Base-by-base conservation (phyloP, 2,797 vertebrate species). In the Delichon dasypus region DNA sequence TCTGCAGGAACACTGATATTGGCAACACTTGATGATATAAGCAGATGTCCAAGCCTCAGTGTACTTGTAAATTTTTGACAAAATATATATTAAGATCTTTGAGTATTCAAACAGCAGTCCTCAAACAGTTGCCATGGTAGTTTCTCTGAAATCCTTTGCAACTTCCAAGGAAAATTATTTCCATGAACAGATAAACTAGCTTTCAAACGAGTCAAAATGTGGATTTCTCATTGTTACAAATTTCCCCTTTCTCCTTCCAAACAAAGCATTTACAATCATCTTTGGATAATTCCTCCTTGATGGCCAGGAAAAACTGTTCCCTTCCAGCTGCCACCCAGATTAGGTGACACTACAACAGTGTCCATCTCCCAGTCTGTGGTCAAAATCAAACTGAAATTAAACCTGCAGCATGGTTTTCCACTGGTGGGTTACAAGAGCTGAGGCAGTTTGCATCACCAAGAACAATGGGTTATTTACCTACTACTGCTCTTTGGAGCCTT, bases 101-200 rank as follows among this genome's bases (percentile, higher is more conserved):
- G 82, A 93, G 80, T 84, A 89, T 57, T 95, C 67, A 58, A 93
- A 85, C 84, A 91, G 82, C 84, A 94, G 77, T 53, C 40, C 74
- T 83, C 51, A 60, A 85, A 55, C 36, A 82, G 76, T 93, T 93
- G 83, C 87, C 94, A 92, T 34, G 30, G 76, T 17, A 79, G 58
- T 60, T 89, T 90, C 80, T 91, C 82, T 36, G 34, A 95, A 95
- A 89, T 42, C 51, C 48, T 86, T 53, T 84, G 72, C 51, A 92
- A 92, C 71, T 86, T 96, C 90, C 92, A 92, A 86, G 74, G 89
- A 93, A 96, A 95, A 55, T 86, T 84, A 93, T 76, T 91, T 90
- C 87, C 23, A 6, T 75, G 83, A 83, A 94, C 66, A 96, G 93
- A 87, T 92, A 92, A 87, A 84, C 44, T 85, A 88, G 50, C 50